Evolutionary conservation across 2,113 vertebrate genomes (phyloP), one percentile per base, ranked within the genome.

Genomic region (Typhlomys cinereus): DNA sequence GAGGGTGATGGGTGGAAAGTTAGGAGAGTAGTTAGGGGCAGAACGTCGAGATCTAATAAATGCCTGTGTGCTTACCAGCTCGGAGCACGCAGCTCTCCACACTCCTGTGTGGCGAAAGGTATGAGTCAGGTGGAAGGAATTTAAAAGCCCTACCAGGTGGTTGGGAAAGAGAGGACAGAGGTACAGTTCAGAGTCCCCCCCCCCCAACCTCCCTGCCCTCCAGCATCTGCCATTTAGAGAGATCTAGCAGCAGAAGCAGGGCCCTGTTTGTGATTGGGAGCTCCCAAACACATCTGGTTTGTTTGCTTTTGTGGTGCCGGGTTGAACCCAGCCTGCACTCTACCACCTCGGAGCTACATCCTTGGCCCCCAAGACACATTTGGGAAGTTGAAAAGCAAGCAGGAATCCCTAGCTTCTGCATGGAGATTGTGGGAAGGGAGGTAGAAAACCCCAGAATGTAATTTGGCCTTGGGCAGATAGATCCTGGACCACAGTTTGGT

Each of bases 1-100:
- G 78, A 85, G 75, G 54, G 64, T n/a, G 36, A 83, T 85, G 89
- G 41, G 34, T 87, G 48, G 61, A 57, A 89, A 75, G n/a, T 11
- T 3, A 48, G 88, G 39, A 14, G 46, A 9, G 2, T 27, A 25
- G 1, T 20, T 36, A 83, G 39, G 67, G 67, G 57, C 54, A 62
- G 31, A 62, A 44, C 57, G 39, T 46, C 52, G 41, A 46, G 46
- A 36, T 14, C 57, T n/a, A 67, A 7, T 61, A 73, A 94, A 75
- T 36, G 67, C 39, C 57, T 69, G 64, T 57, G 31, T 59, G 70
- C 25, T 90, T 36, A 78, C 39, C 34, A 34, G 13, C 25, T 41
- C 59, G 80, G 48, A 39, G 4, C 74, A 88, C 39, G 46, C 27
- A 23, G 75, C 46, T 75, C 52, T 48, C 9, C 25, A 39, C 14